Evolutionary conservation across 2,797 vertebrate genomes (phyloP), one percentile per base, ranked within the genome.

Genomic region (Prionace glauca): DNA sequence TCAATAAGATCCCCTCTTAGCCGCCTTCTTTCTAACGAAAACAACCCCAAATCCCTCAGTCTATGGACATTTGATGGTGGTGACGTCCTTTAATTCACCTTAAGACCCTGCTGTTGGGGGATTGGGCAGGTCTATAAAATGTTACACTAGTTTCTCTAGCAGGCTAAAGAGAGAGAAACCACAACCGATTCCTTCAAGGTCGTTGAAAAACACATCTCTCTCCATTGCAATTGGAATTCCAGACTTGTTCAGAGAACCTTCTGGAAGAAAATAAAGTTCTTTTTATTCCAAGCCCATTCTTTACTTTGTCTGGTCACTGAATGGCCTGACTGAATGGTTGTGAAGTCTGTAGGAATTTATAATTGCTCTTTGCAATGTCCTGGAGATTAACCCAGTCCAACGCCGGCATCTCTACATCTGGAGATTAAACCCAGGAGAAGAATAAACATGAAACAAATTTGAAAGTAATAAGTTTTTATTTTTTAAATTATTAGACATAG

Each of bases 141-240:
- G 26, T 88, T 60, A 24, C 2, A 60, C 26, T 10, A n/a, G 60
- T 65, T 9, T n/a, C n/a, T 36, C n/a, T 24, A 41, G 69, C 7
- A 0, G n/a, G 90, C 62, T 92, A n/a, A 92, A 69, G 41, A 24
- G 36, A 22, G 2, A 50, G 88, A 32, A 24, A 36, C 65, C 36
- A 92, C 90, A 36, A 69, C 62, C 67, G 88, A 20, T 36, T 65
- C n/a, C n/a, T n/a, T 92, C 62, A 92, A 92, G n/a, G 90, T 67
- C 18, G 22, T 41, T 69, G 90, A 41, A 5, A 69, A 69, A 8
- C 29, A 4, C 45, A 87, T 12, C 14, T 29, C 60, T 62, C 62
- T 32, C n/a, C 65, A 22, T 92, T 67, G 32, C 16, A 24, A 62
- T 60, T 67, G 32, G 62, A 67, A 92, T 67, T 92, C 56, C 62